phyloP scores from a whole-genome alignment of 2,888 invertebrate genomes.

The Trachelus stipa region DNA sequence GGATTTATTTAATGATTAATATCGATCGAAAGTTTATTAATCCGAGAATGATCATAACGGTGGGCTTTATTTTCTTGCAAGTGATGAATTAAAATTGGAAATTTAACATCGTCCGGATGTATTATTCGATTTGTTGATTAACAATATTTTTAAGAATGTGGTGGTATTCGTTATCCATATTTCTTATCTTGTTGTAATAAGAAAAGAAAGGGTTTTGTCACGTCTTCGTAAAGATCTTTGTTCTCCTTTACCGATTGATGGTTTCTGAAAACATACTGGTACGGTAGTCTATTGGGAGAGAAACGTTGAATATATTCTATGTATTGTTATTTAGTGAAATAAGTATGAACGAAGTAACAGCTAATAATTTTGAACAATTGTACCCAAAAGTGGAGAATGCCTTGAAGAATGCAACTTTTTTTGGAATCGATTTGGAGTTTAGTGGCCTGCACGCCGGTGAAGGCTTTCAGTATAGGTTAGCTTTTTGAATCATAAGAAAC shows the following conservation, averaged over 20 bases:
- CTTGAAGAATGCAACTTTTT: conserved; percentile 72
- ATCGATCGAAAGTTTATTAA: not conserved
- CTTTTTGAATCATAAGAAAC: conserved; percentile 11
- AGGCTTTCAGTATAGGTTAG: conserved; percentile 70
- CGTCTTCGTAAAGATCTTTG: too few species aligned
- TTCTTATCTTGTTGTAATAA: too few species aligned
- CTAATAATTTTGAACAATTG: conserved; percentile 72
- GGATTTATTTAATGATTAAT: not conserved
- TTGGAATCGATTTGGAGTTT: conserved; percentile 82
- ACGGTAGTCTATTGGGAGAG: too few species aligned
- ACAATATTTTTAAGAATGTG: not conserved
- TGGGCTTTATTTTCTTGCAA: not conserved
- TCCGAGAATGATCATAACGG: too few species aligned
- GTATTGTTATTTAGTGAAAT: not conserved
- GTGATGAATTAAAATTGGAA: not conserved
- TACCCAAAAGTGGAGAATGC: conserved; percentile 70
- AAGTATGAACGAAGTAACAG: conserved; percentile 74
- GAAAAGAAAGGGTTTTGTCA: too few species aligned
- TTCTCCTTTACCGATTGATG: too few species aligned
- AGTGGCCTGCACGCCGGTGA: conserved; percentile 71
- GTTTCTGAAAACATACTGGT: too few species aligned
- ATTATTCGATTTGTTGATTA: not conserved
- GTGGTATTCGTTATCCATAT: not conserved
- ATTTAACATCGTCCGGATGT: not conserved
- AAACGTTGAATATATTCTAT: too few species aligned